phyloP scores from a whole-genome alignment of 2,888 invertebrate genomes.

The Sphecodes monilicornis region DNA sequence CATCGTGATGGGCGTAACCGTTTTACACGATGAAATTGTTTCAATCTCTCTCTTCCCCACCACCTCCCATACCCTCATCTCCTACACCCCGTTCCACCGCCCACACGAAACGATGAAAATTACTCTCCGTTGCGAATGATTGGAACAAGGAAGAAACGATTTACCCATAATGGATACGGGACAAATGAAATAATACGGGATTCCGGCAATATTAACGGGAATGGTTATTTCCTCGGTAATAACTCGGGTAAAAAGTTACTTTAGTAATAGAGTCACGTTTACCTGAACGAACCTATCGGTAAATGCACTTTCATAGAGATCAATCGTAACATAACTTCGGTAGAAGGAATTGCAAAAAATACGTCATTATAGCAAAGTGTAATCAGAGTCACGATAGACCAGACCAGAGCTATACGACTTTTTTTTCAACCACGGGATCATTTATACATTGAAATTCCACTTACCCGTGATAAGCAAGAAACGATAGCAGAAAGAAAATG shows the following conservation, averaged over 20 bases:
- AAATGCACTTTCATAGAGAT: background rate
- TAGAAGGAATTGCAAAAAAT: background rate
- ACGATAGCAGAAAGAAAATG: conserved; percentile 92
- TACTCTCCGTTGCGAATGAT: conserved; percentile 15
- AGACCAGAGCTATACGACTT: background rate
- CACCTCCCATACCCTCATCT: background rate
- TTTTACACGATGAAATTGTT: conserved; percentile 24
- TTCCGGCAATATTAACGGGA: background rate
- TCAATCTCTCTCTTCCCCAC: background rate
- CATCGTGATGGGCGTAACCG: conserved; percentile 26
- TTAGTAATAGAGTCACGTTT: conserved; percentile 13
- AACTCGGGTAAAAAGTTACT: background rate
- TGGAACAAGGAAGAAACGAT: conserved; percentile 11
- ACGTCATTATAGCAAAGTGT: background rate
- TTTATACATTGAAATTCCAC: conserved; percentile 67
- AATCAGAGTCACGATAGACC: background rate
- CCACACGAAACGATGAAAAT: conserved; percentile 12
- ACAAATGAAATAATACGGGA: background rate
- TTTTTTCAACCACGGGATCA: background rate
- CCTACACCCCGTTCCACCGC: background rate
- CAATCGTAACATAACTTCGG: background rate
- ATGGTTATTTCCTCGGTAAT: background rate
- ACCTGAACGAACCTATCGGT: background rate
- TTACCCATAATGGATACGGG: conserved; percentile 5
- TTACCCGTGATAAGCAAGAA: conserved; percentile 93